Conservation (phyloP, 2,113 vertebrate species). For the Odobenus rosmarus region DNA sequence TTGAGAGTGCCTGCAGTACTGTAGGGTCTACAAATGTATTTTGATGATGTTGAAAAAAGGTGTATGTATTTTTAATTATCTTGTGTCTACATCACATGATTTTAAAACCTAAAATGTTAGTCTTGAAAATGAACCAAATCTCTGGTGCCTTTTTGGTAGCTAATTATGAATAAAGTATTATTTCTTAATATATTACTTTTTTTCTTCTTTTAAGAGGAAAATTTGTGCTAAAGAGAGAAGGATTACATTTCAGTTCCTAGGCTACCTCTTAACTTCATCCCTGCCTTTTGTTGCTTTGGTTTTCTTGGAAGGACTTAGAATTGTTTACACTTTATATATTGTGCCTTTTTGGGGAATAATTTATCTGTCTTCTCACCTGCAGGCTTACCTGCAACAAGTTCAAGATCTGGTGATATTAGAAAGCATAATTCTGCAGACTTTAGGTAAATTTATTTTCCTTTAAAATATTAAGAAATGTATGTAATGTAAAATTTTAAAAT, state of each 20-base stretch:
- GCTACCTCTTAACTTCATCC: background rate
- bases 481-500: constrained; percentile 9
- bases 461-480: background rate
- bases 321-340: constrained; percentile 77
- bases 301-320: constrained; percentile 64
- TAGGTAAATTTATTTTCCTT: constrained; percentile 93
- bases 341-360: constrained; percentile 90
- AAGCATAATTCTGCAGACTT: constrained; percentile 99
- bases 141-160: constrained; percentile 1
- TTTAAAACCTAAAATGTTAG: constrained; percentile 46
- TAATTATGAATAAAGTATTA: background rate
- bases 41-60: constrained; percentile 18
- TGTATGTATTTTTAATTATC: background rate
- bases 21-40: background rate
- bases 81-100: background rate
- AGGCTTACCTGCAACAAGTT: constrained; percentile 99
- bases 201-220: constrained; percentile 47
- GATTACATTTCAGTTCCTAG: constrained; percentile 43
- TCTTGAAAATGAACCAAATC: background rate
- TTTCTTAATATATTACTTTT: background rate
- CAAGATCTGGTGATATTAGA: constrained; percentile 99
- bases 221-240: background rate
- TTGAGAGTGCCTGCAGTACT: constrained; percentile 20
- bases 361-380: constrained; percentile 93
- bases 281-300: constrained; percentile 50